Base-by-base conservation (phyloP, 2,113 vertebrate genomes). In the Monopterus albus region DNA sequence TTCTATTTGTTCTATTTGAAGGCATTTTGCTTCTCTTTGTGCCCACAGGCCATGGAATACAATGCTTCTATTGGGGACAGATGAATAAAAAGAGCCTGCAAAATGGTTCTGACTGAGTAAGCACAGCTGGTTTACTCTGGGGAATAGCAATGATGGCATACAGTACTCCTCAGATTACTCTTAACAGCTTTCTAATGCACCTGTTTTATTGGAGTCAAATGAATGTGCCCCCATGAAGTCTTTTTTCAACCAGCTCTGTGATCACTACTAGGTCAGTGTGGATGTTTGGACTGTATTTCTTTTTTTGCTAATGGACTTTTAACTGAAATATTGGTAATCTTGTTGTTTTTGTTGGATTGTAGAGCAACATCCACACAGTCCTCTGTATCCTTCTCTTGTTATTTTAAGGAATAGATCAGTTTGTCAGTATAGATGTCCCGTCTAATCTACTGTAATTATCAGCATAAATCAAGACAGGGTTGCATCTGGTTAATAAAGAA, bases 181-280 rank as follows among this genome's bases (percentile, higher is more conserved):
- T 53, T 57, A 38, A 78, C 51, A 47, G 74, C 63, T 40, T 76
- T 59, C 50, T 60, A 70, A 76, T 69, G 56, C 18, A 29, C 40
- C 31, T 29, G 14, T 60, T 40, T 80, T 67, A 36, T 50, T 75
- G 21, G 10, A 36, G 55, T 74, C 35, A 46, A 10, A 47, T 49
- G 21, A 50, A 53, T 59, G 29, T 36, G 31, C 3, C 7, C 42
- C 38, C 49, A 75, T 58, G 68, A 74, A 59, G n/a, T 20, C 17
- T 53, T 46, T 21, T 56, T 60, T 58, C 39, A 71, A 20, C 20
- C 36, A 51, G 43, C 33, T 51, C 20, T 31, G 35, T 58, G n/a
- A 74, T 63, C 53, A 39, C 6, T 68, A 55, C 57, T 5, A 47
- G 31, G 56, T 72, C 63, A 75, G 38, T 39, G 8, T 57, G 43